Conservation (phyloP, 1,140 invertebrate genomes). For the Asobara japonica region DNA sequence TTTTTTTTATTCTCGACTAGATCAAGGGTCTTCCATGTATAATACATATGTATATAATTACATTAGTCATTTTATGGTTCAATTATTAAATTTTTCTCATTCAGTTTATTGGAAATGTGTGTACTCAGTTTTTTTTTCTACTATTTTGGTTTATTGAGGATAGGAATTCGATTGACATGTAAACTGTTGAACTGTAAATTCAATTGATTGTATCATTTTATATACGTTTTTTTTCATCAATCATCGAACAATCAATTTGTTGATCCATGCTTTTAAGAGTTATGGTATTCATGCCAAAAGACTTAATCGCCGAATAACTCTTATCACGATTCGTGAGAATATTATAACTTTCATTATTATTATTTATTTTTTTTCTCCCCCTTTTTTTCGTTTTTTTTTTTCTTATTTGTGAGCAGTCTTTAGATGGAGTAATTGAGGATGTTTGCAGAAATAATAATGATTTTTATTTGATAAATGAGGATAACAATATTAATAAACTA, state of each 20-base stretch:
- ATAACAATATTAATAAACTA: too few species aligned
- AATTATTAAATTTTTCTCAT: not conserved
- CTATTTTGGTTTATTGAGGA: slow-evolving; percentile 30
- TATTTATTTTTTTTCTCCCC: not conserved
- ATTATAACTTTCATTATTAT: slow-evolving; percentile 5
- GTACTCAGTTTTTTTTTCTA: slow-evolving; percentile 27
- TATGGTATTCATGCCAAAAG: not conserved
- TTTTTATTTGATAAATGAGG: too few species aligned
- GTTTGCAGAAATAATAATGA: too few species aligned
- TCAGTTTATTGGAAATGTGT: slow-evolving; percentile 26
- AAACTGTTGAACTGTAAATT: slow-evolving; percentile 46
- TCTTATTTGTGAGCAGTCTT: slow-evolving; percentile 46
- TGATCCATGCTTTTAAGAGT: slow-evolving; percentile 16
- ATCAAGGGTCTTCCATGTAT: not conserved
- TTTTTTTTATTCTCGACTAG: not conserved
- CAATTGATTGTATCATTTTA: slow-evolving; percentile 53
- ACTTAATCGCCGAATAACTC: not conserved
- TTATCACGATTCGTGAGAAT: slow-evolving; percentile 8
- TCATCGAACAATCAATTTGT: not conserved
- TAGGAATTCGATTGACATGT: slow-evolving; percentile 50
- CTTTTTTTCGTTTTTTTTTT: not conserved
- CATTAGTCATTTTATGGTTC: slow-evolving; percentile 37
- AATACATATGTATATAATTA: slow-evolving; percentile 29
- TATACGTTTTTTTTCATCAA: slow-evolving; percentile 7
- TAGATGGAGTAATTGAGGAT: slow-evolving; percentile 34